phyloP scores from a whole-genome alignment of 2,113 vertebrate genomes.

The Coturnix japonica region DNA sequence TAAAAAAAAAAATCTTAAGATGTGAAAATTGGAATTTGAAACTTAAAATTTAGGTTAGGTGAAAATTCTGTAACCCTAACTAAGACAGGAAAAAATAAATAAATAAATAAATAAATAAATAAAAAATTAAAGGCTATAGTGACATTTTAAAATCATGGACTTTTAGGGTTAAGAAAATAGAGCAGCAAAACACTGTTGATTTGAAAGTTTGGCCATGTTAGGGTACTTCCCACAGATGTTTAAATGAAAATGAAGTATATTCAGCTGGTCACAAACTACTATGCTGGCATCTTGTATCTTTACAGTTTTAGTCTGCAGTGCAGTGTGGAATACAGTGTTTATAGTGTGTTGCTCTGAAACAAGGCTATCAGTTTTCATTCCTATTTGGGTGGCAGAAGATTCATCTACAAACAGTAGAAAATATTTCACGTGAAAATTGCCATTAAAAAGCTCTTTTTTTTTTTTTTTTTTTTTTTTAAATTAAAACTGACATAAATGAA shows the following conservation, averaged over 20 bases:
- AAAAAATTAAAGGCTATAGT: background rate
- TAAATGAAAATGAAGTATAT: background rate
- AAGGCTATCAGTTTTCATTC: background rate
- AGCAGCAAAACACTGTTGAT: background rate
- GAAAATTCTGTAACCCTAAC: background rate
- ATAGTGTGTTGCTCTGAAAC: background rate
- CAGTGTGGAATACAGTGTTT: background rate
- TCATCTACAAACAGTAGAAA: background rate
- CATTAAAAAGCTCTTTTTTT: background rate
- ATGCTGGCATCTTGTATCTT: background rate
- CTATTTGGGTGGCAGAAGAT: background rate
- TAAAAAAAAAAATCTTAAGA: background rate
- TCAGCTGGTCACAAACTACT: background rate
- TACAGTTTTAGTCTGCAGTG: background rate
- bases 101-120: too few relatives aligned
- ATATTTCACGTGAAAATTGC: background rate
- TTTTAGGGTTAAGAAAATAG: background rate
- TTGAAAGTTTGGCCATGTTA: background rate
- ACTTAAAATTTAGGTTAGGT: background rate
- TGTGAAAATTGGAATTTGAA: background rate
- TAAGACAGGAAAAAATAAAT: background rate
- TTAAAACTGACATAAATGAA: background rate
- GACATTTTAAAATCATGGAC: background rate
- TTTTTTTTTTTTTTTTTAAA: background rate
- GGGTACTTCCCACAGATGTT: background rate